Evolutionary conservation across 2,113 vertebrate species (phyloP).

Genomic region (Ageneiosus marmoratus): DNA sequence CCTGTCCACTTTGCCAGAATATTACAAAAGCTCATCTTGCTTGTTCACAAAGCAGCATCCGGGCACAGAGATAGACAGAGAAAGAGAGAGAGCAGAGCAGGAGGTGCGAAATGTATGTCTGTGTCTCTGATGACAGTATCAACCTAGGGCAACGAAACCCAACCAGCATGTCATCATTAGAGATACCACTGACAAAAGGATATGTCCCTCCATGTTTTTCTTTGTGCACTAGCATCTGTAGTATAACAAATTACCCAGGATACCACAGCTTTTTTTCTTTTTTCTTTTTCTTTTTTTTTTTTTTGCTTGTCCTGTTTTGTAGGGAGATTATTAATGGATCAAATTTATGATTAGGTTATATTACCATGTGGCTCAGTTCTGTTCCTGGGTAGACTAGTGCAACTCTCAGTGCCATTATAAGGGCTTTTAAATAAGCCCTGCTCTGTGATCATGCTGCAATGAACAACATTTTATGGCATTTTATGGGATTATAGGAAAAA

Average conservation of each 20-base stretch:
- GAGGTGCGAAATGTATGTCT: slow-evolving; percentile 18
- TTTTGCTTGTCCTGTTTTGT: slow-evolving; percentile 65
- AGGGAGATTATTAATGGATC: slow-evolving; percentile 17
- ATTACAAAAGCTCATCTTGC: slow-evolving; percentile 39
- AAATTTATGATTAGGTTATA: neutral
- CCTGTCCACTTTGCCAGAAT: slow-evolving; percentile 42
- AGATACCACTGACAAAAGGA: slow-evolving; percentile 43
- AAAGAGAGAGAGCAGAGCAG: neutral
- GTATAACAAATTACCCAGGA: slow-evolving; percentile 50
- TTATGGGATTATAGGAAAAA: slow-evolving; percentile 55
- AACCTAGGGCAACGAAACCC: slow-evolving; percentile 59
- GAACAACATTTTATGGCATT: slow-evolving; percentile 61
- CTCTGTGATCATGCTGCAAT: slow-evolving; percentile 66
- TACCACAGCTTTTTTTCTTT: slow-evolving; percentile 56
- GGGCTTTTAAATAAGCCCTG: slow-evolving; percentile 65
- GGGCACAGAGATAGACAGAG: neutral
- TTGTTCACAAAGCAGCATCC: slow-evolving; percentile 31
- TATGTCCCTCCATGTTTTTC: slow-evolving; percentile 58
- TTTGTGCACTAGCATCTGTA: slow-evolving; percentile 54
- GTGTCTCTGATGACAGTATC: slow-evolving; percentile 33
- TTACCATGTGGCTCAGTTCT: slow-evolving; percentile 1
- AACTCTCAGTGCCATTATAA: slow-evolving; percentile 65
- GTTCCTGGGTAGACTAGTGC: slow-evolving; percentile 63
- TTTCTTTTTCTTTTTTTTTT: too few species aligned
- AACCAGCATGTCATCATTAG: slow-evolving; percentile 57